Evolutionary conservation across 2,113 vertebrate genomes (phyloP).

Genomic region (Terrapene triunguis): DNA sequence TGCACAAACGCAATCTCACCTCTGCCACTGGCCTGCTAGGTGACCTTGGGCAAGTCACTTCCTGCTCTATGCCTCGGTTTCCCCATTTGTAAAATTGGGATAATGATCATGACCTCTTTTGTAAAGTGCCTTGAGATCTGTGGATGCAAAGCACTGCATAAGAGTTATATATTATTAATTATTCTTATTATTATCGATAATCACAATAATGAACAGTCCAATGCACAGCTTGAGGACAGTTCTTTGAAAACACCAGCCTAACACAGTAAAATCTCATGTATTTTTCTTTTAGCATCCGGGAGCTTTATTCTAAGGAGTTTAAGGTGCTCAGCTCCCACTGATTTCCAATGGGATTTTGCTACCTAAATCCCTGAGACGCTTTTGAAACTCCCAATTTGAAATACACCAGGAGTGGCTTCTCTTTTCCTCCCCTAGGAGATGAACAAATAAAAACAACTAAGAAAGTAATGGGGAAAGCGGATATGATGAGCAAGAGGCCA

Average conservation of each 20-base stretch:
- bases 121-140: fast-evolving
- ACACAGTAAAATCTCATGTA: background rate
- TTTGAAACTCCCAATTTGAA: background rate
- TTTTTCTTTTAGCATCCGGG: background rate
- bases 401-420: background rate
- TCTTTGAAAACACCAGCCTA: background rate
- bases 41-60: background rate
- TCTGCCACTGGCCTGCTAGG: background rate
- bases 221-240: background rate
- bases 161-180: background rate
- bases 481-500: constrained; percentile 2
- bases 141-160: fast-evolving
- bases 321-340: fast-evolving
- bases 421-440: background rate
- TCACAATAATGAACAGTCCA: fast-evolving
- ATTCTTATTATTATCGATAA: fast-evolving
- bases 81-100: fast-evolving
- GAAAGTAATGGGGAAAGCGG: background rate
- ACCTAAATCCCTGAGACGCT: background rate
- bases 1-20: fast-evolving
- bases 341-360: background rate
- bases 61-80: fast-evolving
- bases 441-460: background rate
- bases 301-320: background rate
- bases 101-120: background rate